Evolutionary conservation across 1,140 invertebrate species (phyloP), one percentile per base, ranked within the genome.

Genomic region (Caligus rogercresseyi): DNA sequence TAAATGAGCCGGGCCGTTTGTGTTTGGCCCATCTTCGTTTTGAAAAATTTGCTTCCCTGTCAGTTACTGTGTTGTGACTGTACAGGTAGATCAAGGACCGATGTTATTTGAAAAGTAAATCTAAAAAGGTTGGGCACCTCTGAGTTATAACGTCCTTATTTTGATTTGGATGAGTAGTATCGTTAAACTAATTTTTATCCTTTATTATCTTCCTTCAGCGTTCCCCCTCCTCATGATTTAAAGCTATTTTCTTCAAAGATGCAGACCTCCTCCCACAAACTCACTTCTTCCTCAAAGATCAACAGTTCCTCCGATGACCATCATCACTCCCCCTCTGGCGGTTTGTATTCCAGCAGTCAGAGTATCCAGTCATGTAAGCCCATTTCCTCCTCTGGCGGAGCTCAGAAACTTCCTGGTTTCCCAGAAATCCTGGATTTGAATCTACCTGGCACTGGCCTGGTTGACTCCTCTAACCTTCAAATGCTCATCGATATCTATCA

Each of bases 401-500:
- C 21, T 24, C 54, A 60, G 21, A 54, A 64, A 21, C 66, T 78
- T 43, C 77, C 77, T 14, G 74, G 78, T n/a, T 78, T 78, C 67
- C 76, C 77, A 1, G 71, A 71, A 19, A 67, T 77, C 13, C 72
- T 72, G 60, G 74, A 76, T 52, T 67, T 78, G n/a, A 70, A 72
- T 64, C 67, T 78, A 0, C 74, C 75, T 16, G 16, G 18, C 24
- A n/a, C 23, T 15, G 21, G 20, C 2, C 14, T 18, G 2, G 43
- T 60, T 13, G 16, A 21, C 3, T 25, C 11, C 16, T 18, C 18
- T 3, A 25, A 43, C 15, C 16, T 60, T 14, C 57, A 60, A 31
- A 77, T 76, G 3, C 78, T 79, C 67, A 68, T 78, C 16, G 74
- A 77, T 71, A 78, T 79, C 77, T 79, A 79, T 66, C 67, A 76